Base-by-base conservation (phyloP, 2,113 vertebrate genomes). In the Trematomus loennbergii region DNA sequence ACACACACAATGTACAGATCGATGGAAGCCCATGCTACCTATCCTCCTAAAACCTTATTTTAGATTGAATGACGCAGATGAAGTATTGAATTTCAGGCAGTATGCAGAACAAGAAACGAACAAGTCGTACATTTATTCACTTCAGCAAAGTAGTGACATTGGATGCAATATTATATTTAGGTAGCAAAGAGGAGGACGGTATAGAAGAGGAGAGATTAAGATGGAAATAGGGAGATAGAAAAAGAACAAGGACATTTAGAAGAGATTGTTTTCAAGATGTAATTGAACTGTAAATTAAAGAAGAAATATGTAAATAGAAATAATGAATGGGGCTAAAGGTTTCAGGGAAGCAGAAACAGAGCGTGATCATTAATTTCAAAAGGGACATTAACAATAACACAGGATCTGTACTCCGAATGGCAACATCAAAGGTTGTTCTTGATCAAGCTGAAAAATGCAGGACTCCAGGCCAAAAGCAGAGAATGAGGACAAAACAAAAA, bases 371-470 rank as follows among this genome's bases (percentile, higher is more conserved):
- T 75, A 70, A 59, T 72, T 69, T 67, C 25, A 13, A 64, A 71
- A 55, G 22, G 15, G 25, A 82, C 20, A 59, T 5, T 25, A 53
- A 70, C 65, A 61, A 53, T 68, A 71, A 79, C 57, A 69, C 57
- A 20, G 46, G 63, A 61, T 59, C 36, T 75, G 55, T 16, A 20
- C 59, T 74, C 33, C 75, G 22, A 33, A 48, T 62, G 48, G 65
- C 45, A 79, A 62, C 53, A 72, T 65, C 20, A 78, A 82, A 89
- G 82, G 81, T 87, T 89, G 69, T 84, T 84, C 53, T 52, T 79
- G 69, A 78, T 77, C 73, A 67, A 48, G 65, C 13, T 89, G 80
- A 86, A 85, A 88, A 92, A 92, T 79, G 57, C 64, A 90, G 65
- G 67, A 65, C 88, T 88, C 48, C 53, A 57, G 86, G 70, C 48